phyloP scores from a whole-genome alignment of 2,888 invertebrate genomes.

The Balanococcus diminutus region DNA sequence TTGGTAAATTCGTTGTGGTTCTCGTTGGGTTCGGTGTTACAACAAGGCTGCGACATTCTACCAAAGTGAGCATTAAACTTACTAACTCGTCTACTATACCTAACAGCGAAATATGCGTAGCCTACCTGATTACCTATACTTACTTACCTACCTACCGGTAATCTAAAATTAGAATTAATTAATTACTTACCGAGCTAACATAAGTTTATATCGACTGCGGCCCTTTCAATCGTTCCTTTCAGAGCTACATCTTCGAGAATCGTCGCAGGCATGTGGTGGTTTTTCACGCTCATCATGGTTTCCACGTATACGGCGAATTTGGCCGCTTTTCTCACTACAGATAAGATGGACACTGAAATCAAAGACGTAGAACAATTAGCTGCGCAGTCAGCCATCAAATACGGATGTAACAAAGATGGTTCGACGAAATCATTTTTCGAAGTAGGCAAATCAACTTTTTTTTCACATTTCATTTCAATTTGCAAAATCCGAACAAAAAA shows the following conservation, averaged over 20 bases:
- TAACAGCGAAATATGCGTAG: no score
- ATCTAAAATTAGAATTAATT: neutral
- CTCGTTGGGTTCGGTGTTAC: conserved; percentile 66
- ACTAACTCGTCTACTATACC: no score
- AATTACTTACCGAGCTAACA: no score
- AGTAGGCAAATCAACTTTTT: conserved; percentile 63
- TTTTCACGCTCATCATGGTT: conserved; percentile 88
- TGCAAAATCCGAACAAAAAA: no score
- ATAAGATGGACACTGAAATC: conserved; percentile 87
- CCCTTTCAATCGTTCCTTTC: neutral
- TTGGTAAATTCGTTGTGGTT: conserved; percentile 69
- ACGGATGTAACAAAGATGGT: conserved; percentile 88
- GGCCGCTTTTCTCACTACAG: conserved; percentile 90
- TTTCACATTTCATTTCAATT: neutral
- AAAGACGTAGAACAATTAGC: conserved; percentile 91
- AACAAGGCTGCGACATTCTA: conserved; percentile 66
- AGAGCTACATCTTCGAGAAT: conserved; percentile 89
- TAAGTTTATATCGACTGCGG: no score
- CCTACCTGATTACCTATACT: neutral
- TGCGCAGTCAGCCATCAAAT: conserved; percentile 93
- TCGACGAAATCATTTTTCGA: conserved; percentile 90
- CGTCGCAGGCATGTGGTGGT: conserved; percentile 91
- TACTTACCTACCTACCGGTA: neutral
- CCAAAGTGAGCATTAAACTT: conserved; percentile 62
- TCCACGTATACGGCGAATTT: conserved; percentile 94